Evolutionary conservation across 2,113 vertebrate species (phyloP).

Genomic region (Smithornis capensis): DNA sequence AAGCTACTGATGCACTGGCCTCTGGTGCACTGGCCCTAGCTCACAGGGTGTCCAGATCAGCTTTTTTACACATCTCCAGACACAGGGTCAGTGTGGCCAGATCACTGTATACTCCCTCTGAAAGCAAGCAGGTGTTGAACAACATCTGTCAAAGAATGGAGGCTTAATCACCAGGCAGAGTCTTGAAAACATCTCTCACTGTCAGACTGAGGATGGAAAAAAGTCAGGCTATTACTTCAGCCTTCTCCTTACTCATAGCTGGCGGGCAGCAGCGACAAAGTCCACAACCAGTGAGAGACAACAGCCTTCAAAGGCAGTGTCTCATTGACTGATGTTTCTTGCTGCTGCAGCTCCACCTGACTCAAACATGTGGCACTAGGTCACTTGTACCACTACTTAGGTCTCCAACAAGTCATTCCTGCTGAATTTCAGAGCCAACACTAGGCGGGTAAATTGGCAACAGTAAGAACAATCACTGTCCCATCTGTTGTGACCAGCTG

Average conservation of each 20-base stretch:
- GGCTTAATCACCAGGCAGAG: neutral
- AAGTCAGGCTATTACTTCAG: neutral
- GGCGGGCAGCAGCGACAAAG: neutral
- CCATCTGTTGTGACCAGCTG: neutral
- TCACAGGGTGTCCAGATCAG: neutral
- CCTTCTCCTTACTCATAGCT: neutral
- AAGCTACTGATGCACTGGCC: neutral
- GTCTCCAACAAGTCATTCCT: neutral
- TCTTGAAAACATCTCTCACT: neutral
- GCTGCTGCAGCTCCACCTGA: neutral
- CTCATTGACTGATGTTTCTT: neutral
- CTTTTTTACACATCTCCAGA: neutral
- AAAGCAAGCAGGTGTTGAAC: neutral
- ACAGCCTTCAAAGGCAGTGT: neutral
- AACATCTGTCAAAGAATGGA: neutral
- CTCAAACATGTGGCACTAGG: neutral
- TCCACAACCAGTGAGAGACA: neutral
- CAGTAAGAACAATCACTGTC: neutral
- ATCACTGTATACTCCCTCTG: neutral
- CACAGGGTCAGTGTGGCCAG: neutral
- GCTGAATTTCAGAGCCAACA: neutral
- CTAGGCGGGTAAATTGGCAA: neutral
- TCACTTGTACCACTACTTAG: neutral
- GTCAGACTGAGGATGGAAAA: neutral
- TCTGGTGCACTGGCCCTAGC: neutral